A percentile compares a stretch with the other conserved stretches of the same genome.
These are phyloP conservation scores for Enoplosus armatus DNA, from an alignment of 2,797 vertebrate genomes.

Conservation along the genomic window DNA sequence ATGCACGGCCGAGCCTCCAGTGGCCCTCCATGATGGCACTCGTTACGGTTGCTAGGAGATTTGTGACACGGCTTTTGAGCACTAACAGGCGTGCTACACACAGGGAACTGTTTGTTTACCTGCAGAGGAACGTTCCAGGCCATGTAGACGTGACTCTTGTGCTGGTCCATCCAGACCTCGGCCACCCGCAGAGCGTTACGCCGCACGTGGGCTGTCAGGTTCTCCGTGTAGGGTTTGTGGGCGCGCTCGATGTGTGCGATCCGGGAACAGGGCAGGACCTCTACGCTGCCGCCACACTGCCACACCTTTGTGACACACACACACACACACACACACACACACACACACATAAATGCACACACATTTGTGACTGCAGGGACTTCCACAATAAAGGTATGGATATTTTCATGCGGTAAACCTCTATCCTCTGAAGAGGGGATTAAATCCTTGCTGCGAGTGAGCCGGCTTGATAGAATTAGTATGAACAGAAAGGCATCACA, in stretches of 20 bases:
- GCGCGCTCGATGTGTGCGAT: slow-evolving; percentile 96
- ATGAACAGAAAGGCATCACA: slow-evolving; percentile 25
- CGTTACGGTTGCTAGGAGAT: slow-evolving; percentile 40
- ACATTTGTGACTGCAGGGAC: slow-evolving; percentile 4
- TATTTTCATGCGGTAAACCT: slow-evolving; percentile 19
- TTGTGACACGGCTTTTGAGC: background rate
- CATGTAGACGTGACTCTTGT: slow-evolving; percentile 97
- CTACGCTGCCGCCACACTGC: slow-evolving; percentile 96
- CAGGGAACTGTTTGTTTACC: slow-evolving; percentile 75
- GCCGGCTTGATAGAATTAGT: slow-evolving; percentile 26
- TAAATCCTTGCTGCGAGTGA: slow-evolving; percentile 20
- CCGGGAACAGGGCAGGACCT: slow-evolving; percentile 95
- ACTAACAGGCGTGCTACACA: background rate
- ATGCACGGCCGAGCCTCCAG: background rate
- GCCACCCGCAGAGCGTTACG: slow-evolving; percentile 94
- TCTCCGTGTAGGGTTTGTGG: slow-evolving; percentile 95
- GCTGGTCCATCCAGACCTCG: slow-evolving; percentile 98
- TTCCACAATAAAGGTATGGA: slow-evolving; percentile 15
- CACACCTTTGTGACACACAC: slow-evolving; percentile 87
- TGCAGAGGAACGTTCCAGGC: slow-evolving; percentile 97
- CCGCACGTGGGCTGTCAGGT: slow-evolving; percentile 92
- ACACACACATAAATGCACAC: background rate
- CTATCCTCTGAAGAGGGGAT: slow-evolving; percentile 14
- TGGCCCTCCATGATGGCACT: background rate
- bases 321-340: slow-evolving; percentile 19